These are phyloP conservation scores for Papilio xuthus DNA, from an alignment of 1,140 invertebrate species.

Conservation along the genomic window DNA sequence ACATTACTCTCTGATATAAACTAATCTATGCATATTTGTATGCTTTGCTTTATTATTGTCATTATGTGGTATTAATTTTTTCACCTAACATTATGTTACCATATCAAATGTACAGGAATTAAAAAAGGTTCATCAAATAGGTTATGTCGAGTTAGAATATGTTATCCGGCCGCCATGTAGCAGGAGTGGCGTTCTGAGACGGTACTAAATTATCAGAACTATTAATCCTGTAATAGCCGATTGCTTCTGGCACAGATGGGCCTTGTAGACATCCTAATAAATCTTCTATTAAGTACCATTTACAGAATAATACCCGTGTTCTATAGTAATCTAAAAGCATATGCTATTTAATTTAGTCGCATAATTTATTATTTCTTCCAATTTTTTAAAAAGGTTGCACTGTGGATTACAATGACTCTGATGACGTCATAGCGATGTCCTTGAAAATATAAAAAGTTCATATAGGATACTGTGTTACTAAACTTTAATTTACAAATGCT, in stretches of 20 bases:
- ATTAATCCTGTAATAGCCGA: constrained; percentile 28
- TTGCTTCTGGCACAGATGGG: constrained; percentile 30
- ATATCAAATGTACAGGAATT: not conserved
- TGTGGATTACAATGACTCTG: too few relatives aligned
- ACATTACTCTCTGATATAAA: too few relatives aligned
- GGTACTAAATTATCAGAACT: constrained; percentile 32
- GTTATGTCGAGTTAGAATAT: not conserved
- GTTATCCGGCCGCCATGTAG: not conserved
- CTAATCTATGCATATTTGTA: too few relatives aligned
- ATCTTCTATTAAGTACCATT: constrained; percentile 31
- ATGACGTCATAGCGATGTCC: too few relatives aligned
- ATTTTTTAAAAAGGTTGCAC: too few relatives aligned
- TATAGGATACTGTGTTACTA: too few relatives aligned
- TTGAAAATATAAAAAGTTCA: too few relatives aligned
- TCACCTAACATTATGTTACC: too few relatives aligned
- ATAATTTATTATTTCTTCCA: not conserved
- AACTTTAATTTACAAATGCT: not conserved
- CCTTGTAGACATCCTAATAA: constrained; percentile 32
- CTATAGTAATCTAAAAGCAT: not conserved
- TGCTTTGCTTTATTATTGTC: too few relatives aligned
- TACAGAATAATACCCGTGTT: not conserved
- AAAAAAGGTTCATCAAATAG: not conserved
- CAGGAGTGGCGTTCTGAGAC: constrained; percentile 7
- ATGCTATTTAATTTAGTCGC: not conserved
- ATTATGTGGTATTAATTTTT: too few relatives aligned